Evolutionary conservation across 1,140 invertebrate genomes (phyloP).

Genomic region (Drosophila kepulauana): DNA sequence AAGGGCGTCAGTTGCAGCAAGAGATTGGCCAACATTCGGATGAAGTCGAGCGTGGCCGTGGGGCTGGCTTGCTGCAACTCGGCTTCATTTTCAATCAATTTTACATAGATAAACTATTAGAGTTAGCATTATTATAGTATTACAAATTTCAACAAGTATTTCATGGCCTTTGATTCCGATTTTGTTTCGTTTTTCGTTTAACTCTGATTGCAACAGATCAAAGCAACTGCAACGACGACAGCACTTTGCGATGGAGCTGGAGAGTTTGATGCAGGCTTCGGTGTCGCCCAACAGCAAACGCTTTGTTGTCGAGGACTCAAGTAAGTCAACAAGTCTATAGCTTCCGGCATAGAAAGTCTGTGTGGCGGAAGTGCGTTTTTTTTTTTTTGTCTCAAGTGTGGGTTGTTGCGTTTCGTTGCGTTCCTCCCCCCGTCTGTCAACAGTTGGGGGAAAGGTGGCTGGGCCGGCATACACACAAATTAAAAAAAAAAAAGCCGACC

Average conservation of each 20-base stretch:
- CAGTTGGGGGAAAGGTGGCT: too few species aligned
- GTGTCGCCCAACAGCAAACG: slow-evolving; percentile 67
- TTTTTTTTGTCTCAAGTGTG: slow-evolving; percentile 5
- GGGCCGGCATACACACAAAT: slow-evolving; percentile 19
- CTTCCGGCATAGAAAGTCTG: slow-evolving; percentile 69
- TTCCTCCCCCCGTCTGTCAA: neutral
- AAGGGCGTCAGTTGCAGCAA: neutral
- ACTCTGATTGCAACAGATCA: slow-evolving; percentile 12
- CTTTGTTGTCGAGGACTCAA: slow-evolving; percentile 79
- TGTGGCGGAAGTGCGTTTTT: slow-evolving; percentile 61
- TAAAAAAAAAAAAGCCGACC: slow-evolving; percentile 3
- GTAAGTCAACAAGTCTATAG: slow-evolving; percentile 57
- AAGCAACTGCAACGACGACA: slow-evolving; percentile 10
- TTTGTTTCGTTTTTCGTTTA: slow-evolving; percentile 2
- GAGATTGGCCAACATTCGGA: slow-evolving; percentile 63
- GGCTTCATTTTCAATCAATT: slow-evolving; percentile 53
- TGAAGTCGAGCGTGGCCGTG: slow-evolving; percentile 69
- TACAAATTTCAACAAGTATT: slow-evolving; percentile 56
- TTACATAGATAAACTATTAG: slow-evolving; percentile 27
- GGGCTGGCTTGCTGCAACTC: slow-evolving; percentile 64
- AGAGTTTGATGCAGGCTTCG: slow-evolving; percentile 59
- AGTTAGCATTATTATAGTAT: slow-evolving; percentile 6
- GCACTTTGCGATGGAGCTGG: slow-evolving; percentile 53
- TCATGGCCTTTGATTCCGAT: slow-evolving; percentile 38
- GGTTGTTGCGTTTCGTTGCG: neutral